These are phyloP conservation scores for Drosophila crucigera DNA, from an alignment of 2,888 invertebrate genomes.

Conservation along the genomic window DNA sequence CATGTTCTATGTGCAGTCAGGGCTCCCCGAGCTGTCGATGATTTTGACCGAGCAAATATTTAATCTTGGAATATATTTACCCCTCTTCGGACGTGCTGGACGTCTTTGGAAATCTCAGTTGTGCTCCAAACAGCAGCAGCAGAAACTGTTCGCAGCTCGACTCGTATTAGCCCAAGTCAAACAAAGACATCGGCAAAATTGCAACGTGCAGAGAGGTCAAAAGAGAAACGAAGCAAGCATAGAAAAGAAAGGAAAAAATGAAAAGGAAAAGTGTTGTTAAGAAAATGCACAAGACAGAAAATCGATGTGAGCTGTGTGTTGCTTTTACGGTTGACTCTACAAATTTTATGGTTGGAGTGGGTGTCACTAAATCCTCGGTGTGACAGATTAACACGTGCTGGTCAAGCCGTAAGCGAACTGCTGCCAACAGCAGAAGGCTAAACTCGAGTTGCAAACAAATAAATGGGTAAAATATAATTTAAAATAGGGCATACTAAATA, in stretches of 20 bases:
- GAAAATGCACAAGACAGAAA: conserved; percentile 77
- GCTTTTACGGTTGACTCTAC: conserved; percentile 42
- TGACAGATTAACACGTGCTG: conserved; percentile 77
- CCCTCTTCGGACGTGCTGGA: conserved; percentile 52
- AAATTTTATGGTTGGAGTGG: conserved; percentile 34
- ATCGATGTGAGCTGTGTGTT: conserved; percentile 58
- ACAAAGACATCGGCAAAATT: conserved; percentile 76
- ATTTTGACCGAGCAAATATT: conserved; percentile 74
- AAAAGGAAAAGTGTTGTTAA: conserved; percentile 68
- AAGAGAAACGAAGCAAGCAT: not conserved
- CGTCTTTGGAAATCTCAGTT: conserved; percentile 76
- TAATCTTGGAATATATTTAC: conserved; percentile 68
- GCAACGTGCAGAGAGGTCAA: conserved; percentile 58
- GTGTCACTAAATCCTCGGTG: conserved; percentile 70
- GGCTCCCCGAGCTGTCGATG: conserved; percentile 61
- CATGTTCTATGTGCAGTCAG: conserved; percentile 54
- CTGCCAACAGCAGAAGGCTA: conserved; percentile 63
- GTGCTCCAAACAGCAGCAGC: conserved; percentile 52
- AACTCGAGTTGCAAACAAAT: conserved; percentile 39
- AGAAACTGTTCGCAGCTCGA: conserved; percentile 27
- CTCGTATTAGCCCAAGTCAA: conserved; percentile 78
- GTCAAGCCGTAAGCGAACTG: conserved; percentile 37
- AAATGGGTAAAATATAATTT: conserved; percentile 15
- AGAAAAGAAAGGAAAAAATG: conserved; percentile 20
- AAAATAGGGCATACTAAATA: not conserved